phyloP scores from a whole-genome alignment of 2,113 vertebrate genomes.

The Ptychochromis oligacanthus region DNA sequence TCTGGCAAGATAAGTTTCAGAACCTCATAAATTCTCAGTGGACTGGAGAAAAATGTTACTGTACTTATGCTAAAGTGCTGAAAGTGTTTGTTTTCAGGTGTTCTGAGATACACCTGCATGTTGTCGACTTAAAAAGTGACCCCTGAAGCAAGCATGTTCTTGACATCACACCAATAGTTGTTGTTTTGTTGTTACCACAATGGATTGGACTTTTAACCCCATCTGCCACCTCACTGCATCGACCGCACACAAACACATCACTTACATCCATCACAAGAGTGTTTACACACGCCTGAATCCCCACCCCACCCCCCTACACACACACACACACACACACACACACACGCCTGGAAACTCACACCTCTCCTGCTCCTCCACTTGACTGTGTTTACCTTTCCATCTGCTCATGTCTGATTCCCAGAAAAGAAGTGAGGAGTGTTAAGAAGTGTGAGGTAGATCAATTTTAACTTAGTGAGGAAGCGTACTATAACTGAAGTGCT shows the following conservation, averaged over 20 bases:
- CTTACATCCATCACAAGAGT: neutral
- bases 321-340: neutral
- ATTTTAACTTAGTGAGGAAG: neutral
- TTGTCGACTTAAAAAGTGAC: fast-evolving
- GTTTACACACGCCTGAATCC: neutral
- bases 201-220: slow-evolving; percentile 47
- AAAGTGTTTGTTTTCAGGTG: neutral
- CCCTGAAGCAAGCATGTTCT: neutral
- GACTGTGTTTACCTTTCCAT: slow-evolving; percentile 60
- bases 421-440: slow-evolving; percentile 23
- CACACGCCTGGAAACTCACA: neutral
- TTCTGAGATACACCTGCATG: neutral
- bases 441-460: neutral
- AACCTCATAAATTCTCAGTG: fast-evolving
- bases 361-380: neutral
- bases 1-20: neutral
- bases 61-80: neutral
- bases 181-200: fast-evolving
- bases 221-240: neutral
- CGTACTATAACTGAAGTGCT: neutral
- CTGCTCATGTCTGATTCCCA: slow-evolving; percentile 23
- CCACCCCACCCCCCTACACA: no score
- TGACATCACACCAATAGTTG: neutral
- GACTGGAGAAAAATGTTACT: neutral
- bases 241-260: slow-evolving; percentile 19